Percentiles rank a stretch among this genome's conserved stretches.
phyloP scores from a whole-genome alignment of 2,797 vertebrate species.

The Anisognathus igniventris region DNA sequence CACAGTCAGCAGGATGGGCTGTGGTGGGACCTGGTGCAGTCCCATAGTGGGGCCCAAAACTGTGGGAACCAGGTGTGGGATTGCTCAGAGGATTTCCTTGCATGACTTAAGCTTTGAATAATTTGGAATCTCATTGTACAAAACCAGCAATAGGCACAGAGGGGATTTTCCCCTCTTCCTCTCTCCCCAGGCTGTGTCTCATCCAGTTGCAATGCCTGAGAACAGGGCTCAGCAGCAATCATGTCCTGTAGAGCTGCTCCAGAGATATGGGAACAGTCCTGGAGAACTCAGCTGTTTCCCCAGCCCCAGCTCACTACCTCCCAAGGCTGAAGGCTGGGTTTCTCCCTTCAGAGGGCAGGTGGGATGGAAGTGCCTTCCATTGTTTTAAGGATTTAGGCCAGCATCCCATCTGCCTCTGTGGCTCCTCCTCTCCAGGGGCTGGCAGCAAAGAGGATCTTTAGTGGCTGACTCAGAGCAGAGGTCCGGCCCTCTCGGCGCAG shows the following conservation, averaged over 20 bases:
- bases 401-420: fast-evolving
- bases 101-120: not conserved
- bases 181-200: not conserved
- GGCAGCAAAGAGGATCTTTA: not conserved
- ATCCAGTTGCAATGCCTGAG: not conserved
- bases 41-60: not conserved
- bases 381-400: not conserved
- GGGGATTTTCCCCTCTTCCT: slow-evolving; percentile 12
- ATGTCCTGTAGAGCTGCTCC: not conserved
- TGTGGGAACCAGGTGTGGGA: not conserved
- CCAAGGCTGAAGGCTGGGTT: not conserved
- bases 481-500: not conserved
- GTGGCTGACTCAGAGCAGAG: slow-evolving; percentile 36
- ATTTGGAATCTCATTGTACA: not conserved
- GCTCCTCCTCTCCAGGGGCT: not conserved
- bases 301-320: not conserved
- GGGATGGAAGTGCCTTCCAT: fast-evolving
- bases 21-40: not conserved
- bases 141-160: not conserved
- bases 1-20: not conserved
- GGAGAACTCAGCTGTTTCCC: not conserved
- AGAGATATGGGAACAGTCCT: not conserved
- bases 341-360: not conserved
- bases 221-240: not conserved
- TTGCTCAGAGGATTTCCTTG: not conserved